These are phyloP conservation scores for Hyperopisus bebe DNA, from an alignment of 2,113 vertebrate species.

Conservation along the genomic window DNA sequence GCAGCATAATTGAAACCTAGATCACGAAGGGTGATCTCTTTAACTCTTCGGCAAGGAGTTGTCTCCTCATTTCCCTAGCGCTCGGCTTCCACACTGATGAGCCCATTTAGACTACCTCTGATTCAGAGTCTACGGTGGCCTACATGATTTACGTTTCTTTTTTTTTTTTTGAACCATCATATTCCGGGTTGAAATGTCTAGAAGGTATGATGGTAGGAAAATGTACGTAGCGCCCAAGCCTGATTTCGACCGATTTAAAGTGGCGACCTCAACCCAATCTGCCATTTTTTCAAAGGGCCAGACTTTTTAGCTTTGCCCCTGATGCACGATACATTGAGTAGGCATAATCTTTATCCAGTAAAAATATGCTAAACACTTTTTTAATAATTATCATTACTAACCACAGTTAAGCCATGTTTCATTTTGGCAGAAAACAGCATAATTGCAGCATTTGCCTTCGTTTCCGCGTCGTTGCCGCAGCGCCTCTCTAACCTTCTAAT, in stretches of 20 bases:
- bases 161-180: neutral
- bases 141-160: neutral
- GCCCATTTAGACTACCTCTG: too few species aligned
- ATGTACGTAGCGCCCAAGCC: neutral
- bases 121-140: neutral
- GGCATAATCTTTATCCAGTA: neutral
- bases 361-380: neutral
- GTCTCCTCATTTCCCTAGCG: too few species aligned
- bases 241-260: neutral
- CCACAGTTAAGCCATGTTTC: too few species aligned
- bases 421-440: neutral
- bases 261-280: neutral
- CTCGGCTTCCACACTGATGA: too few species aligned
- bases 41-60: neutral
- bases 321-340: neutral
- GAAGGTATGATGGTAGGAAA: neutral
- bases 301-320: neutral
- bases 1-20: too few species aligned
- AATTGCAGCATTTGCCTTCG: neutral
- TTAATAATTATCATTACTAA: neutral
- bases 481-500: neutral
- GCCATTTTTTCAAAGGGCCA: neutral
- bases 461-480: too few species aligned
- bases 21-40: neutral
- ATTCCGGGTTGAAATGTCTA: neutral